phyloP scores from a whole-genome alignment of 53 echinoderm and acorn worm genomes.

The Holothuria leucospilota region DNA sequence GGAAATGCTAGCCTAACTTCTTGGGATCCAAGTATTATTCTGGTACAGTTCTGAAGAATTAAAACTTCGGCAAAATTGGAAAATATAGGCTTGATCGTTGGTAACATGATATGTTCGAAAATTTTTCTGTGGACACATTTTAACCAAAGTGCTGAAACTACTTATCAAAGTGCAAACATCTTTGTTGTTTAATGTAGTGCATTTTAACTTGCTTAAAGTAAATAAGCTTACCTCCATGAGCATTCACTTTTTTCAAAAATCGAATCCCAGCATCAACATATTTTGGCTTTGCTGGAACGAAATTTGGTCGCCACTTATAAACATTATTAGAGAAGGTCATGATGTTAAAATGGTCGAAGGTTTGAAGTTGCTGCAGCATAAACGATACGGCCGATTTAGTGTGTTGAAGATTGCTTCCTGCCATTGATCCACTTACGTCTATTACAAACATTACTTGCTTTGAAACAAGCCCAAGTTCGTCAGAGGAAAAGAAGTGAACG shows the following conservation, averaged over 20 bases:
- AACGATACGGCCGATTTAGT: constrained; percentile 80
- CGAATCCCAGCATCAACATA: constrained; percentile 68
- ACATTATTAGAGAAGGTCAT: constrained; percentile 84
- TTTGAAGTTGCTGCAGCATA: constrained; percentile 73
- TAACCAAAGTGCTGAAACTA: too few relatives aligned
- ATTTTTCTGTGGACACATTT: too few relatives aligned
- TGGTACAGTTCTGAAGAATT: too few relatives aligned
- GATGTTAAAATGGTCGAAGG: constrained; percentile 82
- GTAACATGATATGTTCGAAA: too few relatives aligned
- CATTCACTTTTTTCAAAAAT: constrained; percentile 67
- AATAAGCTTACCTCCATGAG: constrained; percentile 74
- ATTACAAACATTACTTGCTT: constrained; percentile 90
- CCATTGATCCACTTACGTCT: constrained; percentile 95
- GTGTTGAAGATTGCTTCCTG: constrained; percentile 78
- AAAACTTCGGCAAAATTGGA: too few relatives aligned
- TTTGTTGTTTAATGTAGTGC: too few relatives aligned
- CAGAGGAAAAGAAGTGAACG: constrained; percentile 84
- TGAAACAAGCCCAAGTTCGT: constrained; percentile 51
- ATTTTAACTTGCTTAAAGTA: too few relatives aligned
- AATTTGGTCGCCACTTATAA: constrained; percentile 76
- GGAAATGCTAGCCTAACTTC: too few relatives aligned
- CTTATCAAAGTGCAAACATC: too few relatives aligned
- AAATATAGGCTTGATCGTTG: too few relatives aligned
- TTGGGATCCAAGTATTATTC: too few relatives aligned
- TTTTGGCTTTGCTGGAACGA: constrained; percentile 70